phyloP scores from a whole-genome alignment of 2,797 vertebrate species.

The Arctocebus calabarensis region DNA sequence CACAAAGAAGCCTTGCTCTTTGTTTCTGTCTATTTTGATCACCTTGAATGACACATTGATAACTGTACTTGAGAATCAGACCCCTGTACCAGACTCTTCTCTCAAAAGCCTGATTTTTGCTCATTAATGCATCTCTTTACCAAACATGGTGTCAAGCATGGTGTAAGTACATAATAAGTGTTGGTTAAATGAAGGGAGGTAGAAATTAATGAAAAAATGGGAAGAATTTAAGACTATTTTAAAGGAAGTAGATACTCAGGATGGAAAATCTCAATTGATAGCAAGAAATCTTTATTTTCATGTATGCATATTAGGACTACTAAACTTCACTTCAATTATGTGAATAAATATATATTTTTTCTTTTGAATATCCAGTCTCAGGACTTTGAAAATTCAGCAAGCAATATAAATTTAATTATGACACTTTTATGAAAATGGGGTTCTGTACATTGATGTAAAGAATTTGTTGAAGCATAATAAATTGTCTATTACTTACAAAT shows the following conservation, averaged over 20 bases:
- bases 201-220: neutral
- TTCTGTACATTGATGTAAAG: neutral
- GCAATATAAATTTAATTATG: neutral
- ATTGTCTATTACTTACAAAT: constrained; percentile 22
- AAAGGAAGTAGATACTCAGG: neutral
- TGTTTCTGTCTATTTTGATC: neutral
- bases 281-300: neutral
- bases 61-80: neutral
- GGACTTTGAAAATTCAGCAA: constrained; percentile 29
- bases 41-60: neutral
- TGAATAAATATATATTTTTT: neutral
- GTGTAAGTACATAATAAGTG: neutral
- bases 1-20: neutral
- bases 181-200: neutral
- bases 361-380: neutral
- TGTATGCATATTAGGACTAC: neutral
- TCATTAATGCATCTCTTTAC: neutral
- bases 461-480: neutral
- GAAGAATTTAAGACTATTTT: constrained; percentile 7
- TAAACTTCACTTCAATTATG: neutral
- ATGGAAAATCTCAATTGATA: neutral
- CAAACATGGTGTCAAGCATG: neutral
- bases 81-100: neutral
- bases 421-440: neutral
- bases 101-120: neutral